Conservation (phyloP, 2,113 vertebrate genomes). For the Pelecanus crispus region DNA sequence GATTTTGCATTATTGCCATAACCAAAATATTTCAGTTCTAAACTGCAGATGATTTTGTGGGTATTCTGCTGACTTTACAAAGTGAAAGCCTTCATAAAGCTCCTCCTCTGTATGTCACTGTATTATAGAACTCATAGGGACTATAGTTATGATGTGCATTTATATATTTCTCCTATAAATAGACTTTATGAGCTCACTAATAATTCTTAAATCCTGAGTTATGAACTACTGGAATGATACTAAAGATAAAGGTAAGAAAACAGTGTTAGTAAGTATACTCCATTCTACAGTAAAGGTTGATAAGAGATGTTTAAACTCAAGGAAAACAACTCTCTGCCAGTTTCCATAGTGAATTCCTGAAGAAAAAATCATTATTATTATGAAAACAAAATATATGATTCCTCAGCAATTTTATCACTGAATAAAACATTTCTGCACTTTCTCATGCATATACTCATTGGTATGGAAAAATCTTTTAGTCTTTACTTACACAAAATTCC, state of each 20-base stretch:
- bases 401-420: not conserved
- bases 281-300: not conserved
- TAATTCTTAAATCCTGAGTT: not conserved
- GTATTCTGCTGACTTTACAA: not conserved
- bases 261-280: not conserved
- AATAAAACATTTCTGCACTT: not conserved
- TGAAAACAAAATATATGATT: not conserved
- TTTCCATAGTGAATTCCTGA: not conserved
- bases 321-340: not conserved
- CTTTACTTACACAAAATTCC: not conserved
- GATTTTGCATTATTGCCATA: not conserved
- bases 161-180: not conserved
- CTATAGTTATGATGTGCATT: not conserved
- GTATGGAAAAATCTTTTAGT: not conserved
- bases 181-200: not conserved
- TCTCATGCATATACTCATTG: not conserved
- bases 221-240: not conserved
- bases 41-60: not conserved
- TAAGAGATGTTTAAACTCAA: not conserved
- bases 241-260: not conserved
- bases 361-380: not conserved
- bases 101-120: not conserved
- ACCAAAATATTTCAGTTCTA: not conserved
- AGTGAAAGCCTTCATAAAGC: not conserved
- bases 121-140: not conserved